Evolutionary conservation across 2,797 vertebrate species (phyloP), one percentile per base, ranked within the genome.

Genomic region (Tinamus major): DNA sequence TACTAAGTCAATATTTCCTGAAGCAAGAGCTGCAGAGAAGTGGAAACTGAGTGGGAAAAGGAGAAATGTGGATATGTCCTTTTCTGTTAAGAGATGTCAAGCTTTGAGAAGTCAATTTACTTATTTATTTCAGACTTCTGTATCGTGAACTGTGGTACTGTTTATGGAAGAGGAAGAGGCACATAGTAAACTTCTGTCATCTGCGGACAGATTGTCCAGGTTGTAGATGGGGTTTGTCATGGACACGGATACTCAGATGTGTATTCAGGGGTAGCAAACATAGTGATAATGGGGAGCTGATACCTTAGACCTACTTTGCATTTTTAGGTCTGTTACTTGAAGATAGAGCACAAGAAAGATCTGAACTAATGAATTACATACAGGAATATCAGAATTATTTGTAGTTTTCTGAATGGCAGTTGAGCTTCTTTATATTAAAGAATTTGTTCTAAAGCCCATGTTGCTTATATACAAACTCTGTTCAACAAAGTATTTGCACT

Each of bases 221-320:
- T 56, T 63, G 48, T 63, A 63, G 63, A 21, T 56, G 39, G 31
- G 18, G 29, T 56, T 72, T 85, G 35, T 37, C 0, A 0, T 62
- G 41, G 63, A 37, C 48, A 37, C 14, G 27, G 39, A 27, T 35
- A 9, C 17, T 27, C 21, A 46, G 46, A 11, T 49, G 35, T 63
- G 35, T 42, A 12, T 35, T 56, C 56, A 31, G 19, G 41, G 31
- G 10, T 46, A 33, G 27, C 16, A 63, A 61, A 10, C 29, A 19
- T 39, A 61, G 35, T 0, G 1, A 12, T 41, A 56, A 42, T 4
- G 7, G 48, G 24, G 5, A 17, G 53, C 27, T 1, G 4, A n/a
- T 48, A 41, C 24, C 33, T 21, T 53, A 37, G 31, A 79, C 55
- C 17, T 35, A 53, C 18, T 5, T 27, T 59, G 24, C 29, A 9